Conservation (phyloP, 2,888 invertebrate genomes). For the Thalpophila matura region DNA sequence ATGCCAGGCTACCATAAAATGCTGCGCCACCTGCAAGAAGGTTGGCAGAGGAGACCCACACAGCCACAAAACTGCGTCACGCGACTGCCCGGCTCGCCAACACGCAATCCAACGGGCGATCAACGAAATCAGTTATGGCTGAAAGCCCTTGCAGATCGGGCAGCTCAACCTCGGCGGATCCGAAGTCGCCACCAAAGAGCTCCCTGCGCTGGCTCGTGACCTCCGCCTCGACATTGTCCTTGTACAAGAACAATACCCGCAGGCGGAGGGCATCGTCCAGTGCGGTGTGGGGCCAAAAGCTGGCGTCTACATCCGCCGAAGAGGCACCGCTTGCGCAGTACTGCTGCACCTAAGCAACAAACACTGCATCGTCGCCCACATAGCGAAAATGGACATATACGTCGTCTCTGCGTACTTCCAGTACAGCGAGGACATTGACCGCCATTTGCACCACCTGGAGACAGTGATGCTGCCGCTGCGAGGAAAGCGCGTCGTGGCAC, state of each 20-base stretch:
- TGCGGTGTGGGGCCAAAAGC: accelerated
- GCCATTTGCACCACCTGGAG: conserved; percentile 42
- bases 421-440: background rate
- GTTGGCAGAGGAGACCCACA: conserved; percentile 29
- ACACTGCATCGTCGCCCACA: background rate
- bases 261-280: background rate
- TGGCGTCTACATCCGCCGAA: accelerated
- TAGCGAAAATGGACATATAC: background rate
- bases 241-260: conserved; percentile 59
- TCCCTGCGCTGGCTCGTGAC: conserved; percentile 38
- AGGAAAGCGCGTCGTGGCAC: conserved; percentile 34
- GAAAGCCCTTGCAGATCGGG: conserved; percentile 1
- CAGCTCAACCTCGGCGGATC: conserved; percentile 60
- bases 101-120: conserved; percentile 41
- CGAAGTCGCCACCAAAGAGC: conserved; percentile 45
- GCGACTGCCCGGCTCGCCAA: conserved; percentile 45
- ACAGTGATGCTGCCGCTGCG: conserved; percentile 24
- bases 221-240: conserved; percentile 51
- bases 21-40: conserved; percentile 59
- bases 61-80: conserved; percentile 38
- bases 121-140: background rate
- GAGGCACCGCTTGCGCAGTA: background rate
- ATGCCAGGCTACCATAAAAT: background rate
- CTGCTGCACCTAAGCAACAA: background rate
- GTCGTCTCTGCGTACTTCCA: conserved; percentile 25